These are phyloP conservation scores for Diplodus puntazzo DNA, from an alignment of 2,797 vertebrate genomes.

Conservation along the genomic window DNA sequence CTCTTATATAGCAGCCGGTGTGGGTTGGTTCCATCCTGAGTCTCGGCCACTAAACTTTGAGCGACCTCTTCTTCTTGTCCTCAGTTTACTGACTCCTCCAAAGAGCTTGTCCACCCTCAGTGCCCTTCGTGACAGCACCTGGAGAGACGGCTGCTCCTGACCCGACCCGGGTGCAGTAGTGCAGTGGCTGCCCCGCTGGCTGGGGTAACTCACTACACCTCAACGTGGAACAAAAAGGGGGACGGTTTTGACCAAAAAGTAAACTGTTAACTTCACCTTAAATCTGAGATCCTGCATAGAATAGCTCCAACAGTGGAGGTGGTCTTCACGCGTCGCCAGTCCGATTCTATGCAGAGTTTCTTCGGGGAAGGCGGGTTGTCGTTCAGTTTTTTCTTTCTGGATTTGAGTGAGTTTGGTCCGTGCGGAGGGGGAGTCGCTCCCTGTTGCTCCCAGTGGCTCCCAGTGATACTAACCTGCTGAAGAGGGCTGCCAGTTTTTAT, in stretches of 20 bases:
- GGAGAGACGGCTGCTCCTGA: conserved; percentile 97
- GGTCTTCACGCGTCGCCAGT: neutral
- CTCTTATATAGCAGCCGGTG: too few relatives aligned
- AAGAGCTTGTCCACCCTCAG: conserved; percentile 93
- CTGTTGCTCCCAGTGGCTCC: conserved; percentile 48
- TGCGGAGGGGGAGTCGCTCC: conserved; percentile 63
- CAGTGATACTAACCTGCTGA: conserved; percentile 35
- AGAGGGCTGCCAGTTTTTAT: conserved; percentile 65
- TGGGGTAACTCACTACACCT: conserved; percentile 79
- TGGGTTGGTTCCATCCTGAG: too few relatives aligned
- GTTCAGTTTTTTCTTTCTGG: too few relatives aligned
- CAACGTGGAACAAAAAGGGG: neutral
- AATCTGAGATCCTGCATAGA: conserved; percentile 66
- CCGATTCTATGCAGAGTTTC: conserved; percentile 63
- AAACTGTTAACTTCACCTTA: conserved; percentile 36
- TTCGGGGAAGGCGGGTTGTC: conserved; percentile 52
- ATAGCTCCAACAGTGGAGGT: neutral
- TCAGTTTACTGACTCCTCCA: conserved; percentile 93
- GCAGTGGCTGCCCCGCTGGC: conserved; percentile 88
- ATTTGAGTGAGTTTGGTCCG: too few relatives aligned
- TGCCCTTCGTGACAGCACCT: conserved; percentile 90
- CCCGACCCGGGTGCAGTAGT: conserved; percentile 6
- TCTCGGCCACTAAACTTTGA: neutral
- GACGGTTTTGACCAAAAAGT: conserved; percentile 34
- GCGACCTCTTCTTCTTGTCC: neutral